Base-by-base conservation (phyloP, 2,113 vertebrate genomes). In the Vimba vimba region DNA sequence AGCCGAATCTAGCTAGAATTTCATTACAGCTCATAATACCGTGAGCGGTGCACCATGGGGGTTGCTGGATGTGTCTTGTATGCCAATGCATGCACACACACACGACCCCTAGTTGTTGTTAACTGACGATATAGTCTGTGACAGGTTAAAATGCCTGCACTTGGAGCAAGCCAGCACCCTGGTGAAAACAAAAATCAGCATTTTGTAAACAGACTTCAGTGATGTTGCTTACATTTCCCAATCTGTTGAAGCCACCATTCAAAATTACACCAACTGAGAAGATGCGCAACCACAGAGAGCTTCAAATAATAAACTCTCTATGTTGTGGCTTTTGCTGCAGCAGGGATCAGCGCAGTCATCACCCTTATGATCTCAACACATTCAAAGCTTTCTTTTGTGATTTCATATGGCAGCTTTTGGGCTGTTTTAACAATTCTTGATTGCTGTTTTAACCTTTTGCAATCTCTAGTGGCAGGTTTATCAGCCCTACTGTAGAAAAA, bases 181-280 rank as follows among this genome's bases (percentile, higher is more conserved):
- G 27, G 64, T 55, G 27, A 68, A 81, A 69, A 82, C 10, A 82
- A 50, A 82, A 82, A 82, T 82, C 62, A 33, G 45, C 27, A 82
- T 69, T 82, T 69, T 69, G 80, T 69, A 52, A 82, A 82, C 80
- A 69, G n/a, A 25, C 43, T 50, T 81, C 23, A n/a, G n/a, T 80
- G 36, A 80, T 66, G 45, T 69, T 69, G 25, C 62, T 82, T 52
- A 69, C 62, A 82, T 50, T 50, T 30, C 15, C 23, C 60, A n/a
- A 79, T 36, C 57, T 47, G 64, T 82, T 52, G 25, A 69, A 69
- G 45, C 64, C 62, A 69, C 25, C 17, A 68, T 69, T 50, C n/a
- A 52, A 30, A 82, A 69, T 33, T 30, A 19, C 59, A 47, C 39
- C 39, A 30, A n/a, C 17, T 52, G 43, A 30, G 11, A 52, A 27